These are phyloP conservation scores for Ovis aries DNA, from an alignment of 2,113 vertebrate species.

Conservation along the genomic window DNA sequence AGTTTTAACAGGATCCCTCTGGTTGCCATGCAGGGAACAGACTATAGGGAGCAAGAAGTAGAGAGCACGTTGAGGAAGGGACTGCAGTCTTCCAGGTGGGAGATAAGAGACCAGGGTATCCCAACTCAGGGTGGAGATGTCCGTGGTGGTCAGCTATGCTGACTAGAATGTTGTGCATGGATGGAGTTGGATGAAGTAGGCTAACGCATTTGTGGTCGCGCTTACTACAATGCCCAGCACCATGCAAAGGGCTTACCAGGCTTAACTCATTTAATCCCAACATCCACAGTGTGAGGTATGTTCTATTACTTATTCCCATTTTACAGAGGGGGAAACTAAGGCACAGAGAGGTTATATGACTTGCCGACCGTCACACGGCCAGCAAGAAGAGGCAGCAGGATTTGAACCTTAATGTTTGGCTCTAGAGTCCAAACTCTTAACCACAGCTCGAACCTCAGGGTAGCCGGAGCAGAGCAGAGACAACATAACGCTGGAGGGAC, in stretches of 20 bases:
- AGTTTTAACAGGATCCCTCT: neutral
- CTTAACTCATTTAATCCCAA: neutral
- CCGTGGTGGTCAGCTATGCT: neutral
- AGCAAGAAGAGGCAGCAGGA: neutral
- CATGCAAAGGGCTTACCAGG: neutral
- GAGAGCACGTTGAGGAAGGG: neutral
- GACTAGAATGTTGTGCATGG: neutral
- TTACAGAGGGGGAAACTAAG: neutral
- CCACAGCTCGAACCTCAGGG: neutral
- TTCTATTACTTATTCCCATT: neutral
- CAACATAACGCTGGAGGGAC: slow-evolving; percentile 82
- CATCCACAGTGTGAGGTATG: neutral
- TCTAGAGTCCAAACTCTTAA: neutral
- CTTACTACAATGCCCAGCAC: neutral
- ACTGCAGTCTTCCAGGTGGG: neutral
- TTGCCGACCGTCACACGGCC: neutral
- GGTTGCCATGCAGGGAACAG: neutral
- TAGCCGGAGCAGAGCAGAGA: slow-evolving; percentile 30
- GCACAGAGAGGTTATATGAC: neutral
- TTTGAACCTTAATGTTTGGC: neutral
- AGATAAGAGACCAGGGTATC: neutral
- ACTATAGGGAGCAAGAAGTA: neutral
- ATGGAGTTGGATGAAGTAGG: neutral
- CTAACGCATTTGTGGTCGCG: neutral
- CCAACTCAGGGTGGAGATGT: neutral